Percentiles rank a stretch among this genome's conserved stretches.
These are phyloP conservation scores for Oithona nana DNA, from an alignment of 2,888 invertebrate genomes.

Conservation along the genomic window DNA sequence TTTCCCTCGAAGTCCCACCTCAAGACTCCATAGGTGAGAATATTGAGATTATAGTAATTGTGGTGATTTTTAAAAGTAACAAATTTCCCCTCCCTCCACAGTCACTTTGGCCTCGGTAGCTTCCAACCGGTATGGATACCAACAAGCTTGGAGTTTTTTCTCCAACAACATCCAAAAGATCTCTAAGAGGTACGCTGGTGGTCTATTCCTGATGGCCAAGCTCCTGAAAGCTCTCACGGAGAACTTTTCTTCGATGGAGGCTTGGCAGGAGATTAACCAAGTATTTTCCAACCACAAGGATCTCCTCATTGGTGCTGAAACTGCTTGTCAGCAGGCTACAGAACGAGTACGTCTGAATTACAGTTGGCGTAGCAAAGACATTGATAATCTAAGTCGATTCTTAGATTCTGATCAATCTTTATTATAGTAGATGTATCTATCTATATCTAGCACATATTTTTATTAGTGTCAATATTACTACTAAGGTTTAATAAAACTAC, in stretches of 20 bases:
- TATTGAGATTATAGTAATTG: too few relatives aligned
- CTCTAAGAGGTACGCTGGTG: conserved; percentile 24
- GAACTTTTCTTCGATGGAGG: conserved; percentile 41
- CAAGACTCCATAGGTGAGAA: too few relatives aligned
- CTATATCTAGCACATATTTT: neutral
- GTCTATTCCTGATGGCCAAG: conserved; percentile 60
- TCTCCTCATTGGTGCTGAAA: neutral
- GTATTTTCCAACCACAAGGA: neutral
- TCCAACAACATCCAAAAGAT: conserved; percentile 5
- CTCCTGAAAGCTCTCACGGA: conserved; percentile 68
- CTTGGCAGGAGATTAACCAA: neutral
- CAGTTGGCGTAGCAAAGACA: neutral
- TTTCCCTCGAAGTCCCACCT: conserved; percentile 17
- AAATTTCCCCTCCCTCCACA: too few relatives aligned
- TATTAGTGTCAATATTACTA: neutral
- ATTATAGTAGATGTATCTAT: too few relatives aligned
- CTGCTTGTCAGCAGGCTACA: neutral
- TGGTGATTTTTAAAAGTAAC: too few relatives aligned
- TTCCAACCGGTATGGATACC: conserved; percentile 5
- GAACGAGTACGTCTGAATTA: neutral
- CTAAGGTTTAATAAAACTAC: too few relatives aligned
- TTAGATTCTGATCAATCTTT: neutral
- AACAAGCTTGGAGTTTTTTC: conserved; percentile 7
- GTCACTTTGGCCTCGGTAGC: neutral
- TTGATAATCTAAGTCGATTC: neutral